A percentile compares a stretch with the other conserved stretches of the same genome.
phyloP scores from a whole-genome alignment of 2,888 invertebrate genomes.

The Argyresthia goedartella region DNA sequence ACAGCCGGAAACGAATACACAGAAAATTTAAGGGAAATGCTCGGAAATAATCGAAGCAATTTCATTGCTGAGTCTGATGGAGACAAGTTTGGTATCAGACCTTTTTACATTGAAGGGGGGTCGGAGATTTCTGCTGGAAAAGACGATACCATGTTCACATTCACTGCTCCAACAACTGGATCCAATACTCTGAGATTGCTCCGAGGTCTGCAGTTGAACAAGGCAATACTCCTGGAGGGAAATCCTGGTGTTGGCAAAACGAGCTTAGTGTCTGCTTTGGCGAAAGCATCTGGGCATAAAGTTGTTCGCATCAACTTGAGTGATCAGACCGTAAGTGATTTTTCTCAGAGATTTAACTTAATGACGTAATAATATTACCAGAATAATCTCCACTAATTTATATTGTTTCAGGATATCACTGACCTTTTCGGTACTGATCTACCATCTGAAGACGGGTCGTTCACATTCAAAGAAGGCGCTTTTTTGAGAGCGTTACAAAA shows the following conservation, averaged over 20 bases:
- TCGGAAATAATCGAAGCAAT: conserved; percentile 35
- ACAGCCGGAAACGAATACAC: conserved; percentile 43
- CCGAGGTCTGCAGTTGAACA: conserved; percentile 89
- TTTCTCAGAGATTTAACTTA: background rate
- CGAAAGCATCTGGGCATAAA: conserved; percentile 84
- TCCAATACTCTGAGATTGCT: conserved; percentile 87
- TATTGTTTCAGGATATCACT: conserved; percentile 81
- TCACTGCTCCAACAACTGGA: conserved; percentile 83
- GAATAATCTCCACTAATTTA: background rate
- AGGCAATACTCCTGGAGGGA: conserved; percentile 95
- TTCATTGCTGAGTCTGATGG: conserved; percentile 41
- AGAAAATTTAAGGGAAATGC: conserved; percentile 31
- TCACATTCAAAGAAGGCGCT: conserved; percentile 97
- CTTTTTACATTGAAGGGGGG: conserved; percentile 80
- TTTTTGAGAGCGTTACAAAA: conserved; percentile 91
- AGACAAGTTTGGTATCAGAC: conserved; percentile 78
- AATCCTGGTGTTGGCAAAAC: conserved; percentile 99
- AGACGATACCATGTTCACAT: conserved; percentile 70
- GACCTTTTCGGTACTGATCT: conserved; percentile 99
- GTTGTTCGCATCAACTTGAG: conserved; percentile 96
- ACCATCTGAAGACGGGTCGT: conserved; percentile 94
- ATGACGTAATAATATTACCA: background rate
- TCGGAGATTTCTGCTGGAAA: conserved; percentile 21
- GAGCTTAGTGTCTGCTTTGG: conserved; percentile 91
- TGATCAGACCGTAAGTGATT: conserved; percentile 89